Evolutionary conservation across 30 jellyfish, hydroid and myxozoan genomes (phyloP).

Genomic region (Rhopilema esculentum): DNA sequence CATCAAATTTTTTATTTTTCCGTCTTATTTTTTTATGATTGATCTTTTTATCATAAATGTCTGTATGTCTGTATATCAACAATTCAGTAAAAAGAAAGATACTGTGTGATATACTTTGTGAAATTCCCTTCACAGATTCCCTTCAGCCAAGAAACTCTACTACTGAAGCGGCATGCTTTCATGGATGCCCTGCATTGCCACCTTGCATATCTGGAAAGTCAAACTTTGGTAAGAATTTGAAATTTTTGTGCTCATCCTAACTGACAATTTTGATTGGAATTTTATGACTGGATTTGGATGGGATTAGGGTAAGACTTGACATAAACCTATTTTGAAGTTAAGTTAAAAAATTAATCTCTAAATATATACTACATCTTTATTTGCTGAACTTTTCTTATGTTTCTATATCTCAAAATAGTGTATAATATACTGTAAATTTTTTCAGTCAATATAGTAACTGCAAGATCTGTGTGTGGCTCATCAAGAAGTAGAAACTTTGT

Average conservation of each 20-base stretch:
- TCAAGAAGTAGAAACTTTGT: slow-evolving; percentile 60
- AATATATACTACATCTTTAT: too few species aligned
- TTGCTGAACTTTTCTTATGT: too few species aligned
- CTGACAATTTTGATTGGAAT: too few species aligned
- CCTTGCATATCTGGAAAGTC: slow-evolving; percentile 42
- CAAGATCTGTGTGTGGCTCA: slow-evolving; percentile 73
- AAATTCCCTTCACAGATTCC: slow-evolving; percentile 1
- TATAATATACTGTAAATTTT: neutral
- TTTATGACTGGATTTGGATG: too few species aligned
- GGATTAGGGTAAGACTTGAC: too few species aligned
- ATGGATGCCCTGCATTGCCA: slow-evolving; percentile 70
- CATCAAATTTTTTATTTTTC: too few species aligned
- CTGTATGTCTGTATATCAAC: neutral
- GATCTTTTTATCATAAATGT: neutral
- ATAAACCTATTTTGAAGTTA: too few species aligned
- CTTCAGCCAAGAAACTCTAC: slow-evolving; percentile 31
- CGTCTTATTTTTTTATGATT: too few species aligned
- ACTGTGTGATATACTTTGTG: neutral
- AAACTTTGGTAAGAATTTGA: slow-evolving; percentile 42
- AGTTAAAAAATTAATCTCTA: too few species aligned
- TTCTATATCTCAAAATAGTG: too few species aligned
- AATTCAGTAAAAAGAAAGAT: neutral
- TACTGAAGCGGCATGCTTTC: slow-evolving; percentile 53
- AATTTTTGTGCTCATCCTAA: too few species aligned
- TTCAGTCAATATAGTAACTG: slow-evolving; percentile 60